phyloP scores from a whole-genome alignment of 1,140 invertebrate species.

The Trichonephila inaurata region DNA sequence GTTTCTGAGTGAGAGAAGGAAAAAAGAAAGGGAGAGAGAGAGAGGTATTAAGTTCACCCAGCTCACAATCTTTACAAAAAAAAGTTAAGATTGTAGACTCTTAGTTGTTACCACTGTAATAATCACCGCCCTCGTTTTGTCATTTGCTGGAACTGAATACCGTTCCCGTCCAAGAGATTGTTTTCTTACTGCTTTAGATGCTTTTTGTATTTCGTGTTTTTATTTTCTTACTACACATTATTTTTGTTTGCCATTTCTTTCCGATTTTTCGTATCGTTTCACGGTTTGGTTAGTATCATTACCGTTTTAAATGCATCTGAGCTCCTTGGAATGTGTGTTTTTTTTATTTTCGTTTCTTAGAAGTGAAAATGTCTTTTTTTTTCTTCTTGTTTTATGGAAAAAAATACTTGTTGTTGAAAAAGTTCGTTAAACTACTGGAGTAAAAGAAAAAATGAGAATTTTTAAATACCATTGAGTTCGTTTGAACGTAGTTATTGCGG shows the following conservation, averaged over 20 bases:
- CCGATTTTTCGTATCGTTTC: conserved; percentile 24
- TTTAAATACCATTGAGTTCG: neutral
- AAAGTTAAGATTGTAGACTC: neutral
- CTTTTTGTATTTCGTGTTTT: neutral
- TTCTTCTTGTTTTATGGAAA: neutral
- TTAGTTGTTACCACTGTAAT: neutral
- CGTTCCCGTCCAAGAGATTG: neutral
- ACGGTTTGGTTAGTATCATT: neutral
- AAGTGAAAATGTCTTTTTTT: neutral
- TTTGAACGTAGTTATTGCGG: neutral
- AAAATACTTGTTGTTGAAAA: neutral
- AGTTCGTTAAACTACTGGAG: neutral
- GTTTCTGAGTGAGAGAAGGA: neutral
- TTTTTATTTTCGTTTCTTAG: neutral
- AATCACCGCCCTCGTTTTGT: conserved; percentile 44
- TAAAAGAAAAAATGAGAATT: neutral
- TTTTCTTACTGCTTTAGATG: neutral
- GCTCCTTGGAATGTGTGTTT: neutral
- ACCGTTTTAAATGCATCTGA: neutral
- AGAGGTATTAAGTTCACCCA: neutral
- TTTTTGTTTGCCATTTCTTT: conserved; percentile 25
- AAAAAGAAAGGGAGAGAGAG: neutral
- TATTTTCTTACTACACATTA: neutral
- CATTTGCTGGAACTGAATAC: conserved; percentile 46
- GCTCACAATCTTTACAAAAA: neutral